Conservation (phyloP, 2,797 vertebrate genomes). For the Percopsis omiscomaycus region DNA sequence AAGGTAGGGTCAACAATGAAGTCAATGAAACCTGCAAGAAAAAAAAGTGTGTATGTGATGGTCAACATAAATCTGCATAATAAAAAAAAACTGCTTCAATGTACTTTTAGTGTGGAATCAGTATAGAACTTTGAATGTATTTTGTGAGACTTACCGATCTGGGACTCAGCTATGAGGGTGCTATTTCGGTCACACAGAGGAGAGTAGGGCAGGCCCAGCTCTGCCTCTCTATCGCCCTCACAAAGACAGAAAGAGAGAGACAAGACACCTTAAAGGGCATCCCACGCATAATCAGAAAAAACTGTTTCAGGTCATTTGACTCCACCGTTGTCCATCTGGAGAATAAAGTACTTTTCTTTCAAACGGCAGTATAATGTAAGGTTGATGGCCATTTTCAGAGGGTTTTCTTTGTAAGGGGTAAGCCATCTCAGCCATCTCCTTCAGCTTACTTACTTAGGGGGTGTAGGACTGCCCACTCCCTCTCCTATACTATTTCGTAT, state of each 20-base stretch:
- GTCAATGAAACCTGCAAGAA: slow-evolving; percentile 87
- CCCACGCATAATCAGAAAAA: slow-evolving; percentile 55
- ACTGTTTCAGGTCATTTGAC: slow-evolving; percentile 44
- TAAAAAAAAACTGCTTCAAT: background rate
- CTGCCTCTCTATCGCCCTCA: slow-evolving; percentile 93
- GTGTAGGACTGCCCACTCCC: background rate
- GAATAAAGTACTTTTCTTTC: slow-evolving; percentile 15
- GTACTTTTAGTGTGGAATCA: background rate
- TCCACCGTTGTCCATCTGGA: slow-evolving; percentile 17
- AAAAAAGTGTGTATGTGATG: background rate
- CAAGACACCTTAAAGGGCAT: slow-evolving; percentile 61
- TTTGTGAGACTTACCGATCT: slow-evolving; percentile 82
- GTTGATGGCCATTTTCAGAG: slow-evolving; percentile 16
- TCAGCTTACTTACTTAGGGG: slow-evolving; percentile 9
- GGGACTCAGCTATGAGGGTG: slow-evolving; percentile 91
- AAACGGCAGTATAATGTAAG: slow-evolving; percentile 8
- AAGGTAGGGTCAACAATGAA: slow-evolving; percentile 95
- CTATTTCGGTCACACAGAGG: slow-evolving; percentile 91
- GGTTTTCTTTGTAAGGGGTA: background rate
- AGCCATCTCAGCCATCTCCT: background rate
- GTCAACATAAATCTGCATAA: background rate
- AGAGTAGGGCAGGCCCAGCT: slow-evolving; percentile 89
- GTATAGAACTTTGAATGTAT: slow-evolving; percentile 1
- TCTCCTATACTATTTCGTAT: slow-evolving; percentile 17
- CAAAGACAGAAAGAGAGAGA: slow-evolving; percentile 63